Conservation (phyloP, 2,797 vertebrate genomes). For the Rhinophrynus dorsalis region DNA sequence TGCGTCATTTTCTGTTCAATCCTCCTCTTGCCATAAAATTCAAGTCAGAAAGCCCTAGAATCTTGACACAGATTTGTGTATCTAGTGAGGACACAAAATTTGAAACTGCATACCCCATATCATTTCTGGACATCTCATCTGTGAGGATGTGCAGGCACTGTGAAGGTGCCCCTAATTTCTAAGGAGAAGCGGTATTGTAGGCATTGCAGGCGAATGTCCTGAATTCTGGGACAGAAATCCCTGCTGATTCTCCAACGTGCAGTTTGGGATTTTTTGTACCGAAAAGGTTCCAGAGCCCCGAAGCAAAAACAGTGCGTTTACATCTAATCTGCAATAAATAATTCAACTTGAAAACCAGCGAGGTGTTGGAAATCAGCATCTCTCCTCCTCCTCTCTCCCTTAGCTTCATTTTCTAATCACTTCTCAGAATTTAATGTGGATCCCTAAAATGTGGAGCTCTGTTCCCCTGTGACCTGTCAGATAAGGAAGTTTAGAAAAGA, state of each 20-base stretch:
- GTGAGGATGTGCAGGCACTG: neutral
- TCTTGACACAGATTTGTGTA: neutral
- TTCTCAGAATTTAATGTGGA: constrained; percentile 5
- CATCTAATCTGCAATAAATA: constrained; percentile 49
- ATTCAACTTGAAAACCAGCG: constrained; percentile 39
- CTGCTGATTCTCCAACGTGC: constrained; percentile 32
- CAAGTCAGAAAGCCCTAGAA: neutral
- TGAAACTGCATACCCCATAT: neutral
- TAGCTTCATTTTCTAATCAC: constrained; percentile 5
- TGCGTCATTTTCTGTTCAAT: neutral
- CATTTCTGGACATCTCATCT: neutral
- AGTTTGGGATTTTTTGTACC: constrained; percentile 6
- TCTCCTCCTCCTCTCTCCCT: neutral
- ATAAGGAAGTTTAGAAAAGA: neutral
- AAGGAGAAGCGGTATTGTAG: neutral
- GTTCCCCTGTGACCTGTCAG: neutral
- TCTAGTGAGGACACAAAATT: neutral
- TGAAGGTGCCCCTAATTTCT: neutral
- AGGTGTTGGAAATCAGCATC: constrained; percentile 32
- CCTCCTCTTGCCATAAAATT: neutral
- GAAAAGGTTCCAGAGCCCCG: constrained; percentile 31
- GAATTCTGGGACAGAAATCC: constrained; percentile 44
- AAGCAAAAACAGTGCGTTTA: constrained; percentile 39
- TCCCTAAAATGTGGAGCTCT: neutral
- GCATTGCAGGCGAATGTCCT: neutral